Evolutionary conservation across 2,888 invertebrate species (phyloP).

Genomic region (Netelia inedita): DNA sequence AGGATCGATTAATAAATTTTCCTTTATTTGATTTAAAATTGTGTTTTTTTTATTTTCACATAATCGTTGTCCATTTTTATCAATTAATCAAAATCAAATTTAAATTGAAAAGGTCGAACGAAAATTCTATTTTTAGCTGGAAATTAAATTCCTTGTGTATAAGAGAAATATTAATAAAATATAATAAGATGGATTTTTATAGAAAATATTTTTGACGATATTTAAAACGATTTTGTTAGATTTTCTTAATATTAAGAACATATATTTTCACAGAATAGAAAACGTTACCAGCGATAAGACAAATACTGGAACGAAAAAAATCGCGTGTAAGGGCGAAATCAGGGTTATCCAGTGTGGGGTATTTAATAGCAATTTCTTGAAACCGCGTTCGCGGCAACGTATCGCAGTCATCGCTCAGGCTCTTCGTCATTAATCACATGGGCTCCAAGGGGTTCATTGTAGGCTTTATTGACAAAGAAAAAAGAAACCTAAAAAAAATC

Average conservation of each 20-base stretch:
- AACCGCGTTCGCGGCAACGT: background rate
- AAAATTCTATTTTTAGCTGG: no score
- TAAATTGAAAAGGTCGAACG: no score
- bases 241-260: no score
- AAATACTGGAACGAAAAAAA: background rate
- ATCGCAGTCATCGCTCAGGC: background rate
- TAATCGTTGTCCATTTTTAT: no score
- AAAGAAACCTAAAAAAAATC: constrained; percentile 6
- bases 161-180: no score
- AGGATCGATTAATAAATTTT: background rate
- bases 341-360: background rate
- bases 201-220: no score
- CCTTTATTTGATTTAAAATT: background rate
- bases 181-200: no score
- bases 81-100: no score
- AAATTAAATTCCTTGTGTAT: no score
- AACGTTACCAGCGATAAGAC: background rate
- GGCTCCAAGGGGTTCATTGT: background rate
- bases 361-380: constrained; percentile 9
- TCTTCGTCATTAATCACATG: constrained; percentile 4
- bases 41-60: no score
- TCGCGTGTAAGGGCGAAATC: background rate
- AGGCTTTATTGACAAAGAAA: background rate
- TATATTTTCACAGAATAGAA: no score
- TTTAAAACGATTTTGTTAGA: no score